Evolutionary conservation across 2,888 invertebrate genomes (phyloP), one percentile per base, ranked within the genome.

Genomic region (Phyllotreta striolata): DNA sequence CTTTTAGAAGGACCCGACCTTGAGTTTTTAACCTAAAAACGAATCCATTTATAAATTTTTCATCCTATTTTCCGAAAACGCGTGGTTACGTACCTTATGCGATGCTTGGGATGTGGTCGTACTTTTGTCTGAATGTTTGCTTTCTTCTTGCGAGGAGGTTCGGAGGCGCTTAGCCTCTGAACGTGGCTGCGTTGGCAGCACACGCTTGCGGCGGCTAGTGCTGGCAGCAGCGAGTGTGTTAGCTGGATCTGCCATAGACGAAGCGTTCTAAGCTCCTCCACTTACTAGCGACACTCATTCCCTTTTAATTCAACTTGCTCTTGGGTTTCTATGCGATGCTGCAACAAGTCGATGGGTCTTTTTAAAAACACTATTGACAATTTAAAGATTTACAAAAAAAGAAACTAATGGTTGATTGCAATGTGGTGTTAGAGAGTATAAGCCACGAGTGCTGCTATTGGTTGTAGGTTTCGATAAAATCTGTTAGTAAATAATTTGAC

Each of bases 171-270:
- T 81, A 84, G 85, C 80, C 76, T 80, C 85, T 51, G 85, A 84
- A 83, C 85, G 86, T 78, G 85, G 85, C 80, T 85, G 86, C 73
- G 76, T 83, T 71, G 85, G 84, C 76, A 85, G 85, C 82, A 79
- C 86, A 80, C 81, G 81, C 79, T 80, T 81, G 77, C 80, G 80
- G 79, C 79, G 80, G 83, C 81, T 82, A 80, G 82, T 83, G 80
- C 85, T 82, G 85, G 80, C 86, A 84, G 83, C 81, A 85, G 85
- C 78, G 83, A 88, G 87, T 86, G 87, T 86, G 85, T 87, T 89
- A 89, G 89, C 90, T 90, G 91, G 90, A 89, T 91, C 90, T 90
- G 91, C 92, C 92, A 92, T 92, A 92, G 91, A 91, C 91, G 89
- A 89, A 88, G 89, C 90, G 90, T 88, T 86, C 86, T 84, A 87